Base-by-base conservation (phyloP, 2,888 invertebrate species). In the Caenorhabditis doughertyi region DNA sequence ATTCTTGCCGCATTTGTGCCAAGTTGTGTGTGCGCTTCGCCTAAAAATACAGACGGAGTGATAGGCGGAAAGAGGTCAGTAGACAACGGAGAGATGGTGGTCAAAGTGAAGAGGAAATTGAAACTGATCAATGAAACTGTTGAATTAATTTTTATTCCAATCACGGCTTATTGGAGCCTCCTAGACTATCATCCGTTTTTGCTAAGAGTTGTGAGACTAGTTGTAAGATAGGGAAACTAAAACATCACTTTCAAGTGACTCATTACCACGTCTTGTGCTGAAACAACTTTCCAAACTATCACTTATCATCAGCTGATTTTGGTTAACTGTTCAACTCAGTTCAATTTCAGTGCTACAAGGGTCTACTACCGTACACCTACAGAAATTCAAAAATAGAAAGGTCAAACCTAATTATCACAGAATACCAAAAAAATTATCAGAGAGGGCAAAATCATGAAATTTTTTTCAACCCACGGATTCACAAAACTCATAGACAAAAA, bases 1-100 rank as follows among this genome's bases (percentile, higher is more conserved):
- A 70, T 47, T 85, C 83, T 64, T 82, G 76, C 47, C 65, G 79
- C 70, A 79, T 39, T 67, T 74, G 79, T 51, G 62, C 39, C 53
- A 79, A 65, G 72, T 72, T 79, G 32, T 51, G 65, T 9, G 79
- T 32, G 51, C 74, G 72, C 60, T 83, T 83, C 18, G 79, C 71
- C 83, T 82, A 58, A 71, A 81, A 58, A 62, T 44, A 58, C 32
- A 44, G 62, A 60, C 60, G 16, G 9, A 60, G n/a, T 60, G 60
- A 60, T 60, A 60, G 25, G 39, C 35, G 23, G 35, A 21, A 56
- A n/a, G 60, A 27, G 44, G 70, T 56, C 44, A 51, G 35, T 65
- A 64, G 64, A 64, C 64, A 29, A 18, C 39, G 47, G 39, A 8
- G 32, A 11, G 9, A 21, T 11, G 21, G 27, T 62, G 62, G 64